These are phyloP conservation scores for Alexandromys oeconomus DNA, from an alignment of 2,797 vertebrate species.

Conservation along the genomic window DNA sequence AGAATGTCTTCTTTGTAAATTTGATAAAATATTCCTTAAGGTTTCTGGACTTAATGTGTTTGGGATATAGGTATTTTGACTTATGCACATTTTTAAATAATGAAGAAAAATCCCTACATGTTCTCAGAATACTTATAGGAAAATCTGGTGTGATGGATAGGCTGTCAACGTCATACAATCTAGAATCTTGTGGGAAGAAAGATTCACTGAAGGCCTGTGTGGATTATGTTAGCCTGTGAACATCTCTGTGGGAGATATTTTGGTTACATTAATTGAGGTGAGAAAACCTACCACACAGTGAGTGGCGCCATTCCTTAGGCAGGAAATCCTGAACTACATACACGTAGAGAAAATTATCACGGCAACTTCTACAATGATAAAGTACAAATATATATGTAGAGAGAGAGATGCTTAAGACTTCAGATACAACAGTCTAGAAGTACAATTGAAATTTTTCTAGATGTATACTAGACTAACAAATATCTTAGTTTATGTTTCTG, in stretches of 20 bases:
- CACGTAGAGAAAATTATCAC: too few relatives aligned
- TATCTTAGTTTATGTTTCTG: not conserved
- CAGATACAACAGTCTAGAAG: not conserved
- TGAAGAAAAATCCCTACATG: not conserved
- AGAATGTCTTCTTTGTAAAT: not conserved
- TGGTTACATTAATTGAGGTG: not conserved
- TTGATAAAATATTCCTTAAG: constrained; percentile 13
- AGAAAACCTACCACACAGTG: not conserved
- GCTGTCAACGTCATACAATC: not conserved
- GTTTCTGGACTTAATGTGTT: not conserved
- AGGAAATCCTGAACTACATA: not conserved
- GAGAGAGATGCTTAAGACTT: not conserved
- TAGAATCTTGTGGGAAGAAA: not conserved
- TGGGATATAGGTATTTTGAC: not conserved
- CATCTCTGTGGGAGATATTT: not conserved
- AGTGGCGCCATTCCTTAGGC: too few relatives aligned
- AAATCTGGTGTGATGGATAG: not conserved
- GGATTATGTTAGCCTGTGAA: not conserved
- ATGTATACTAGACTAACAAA: not conserved
- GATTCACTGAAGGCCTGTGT: not conserved
- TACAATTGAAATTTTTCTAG: not conserved
- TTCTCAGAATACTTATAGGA: constrained; percentile 14
- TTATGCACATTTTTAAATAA: not conserved
- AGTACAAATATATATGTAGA: not conserved
- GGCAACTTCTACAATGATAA: not conserved